Conservation (phyloP, 1,140 invertebrate genomes). For the Trichonephila clavata region DNA sequence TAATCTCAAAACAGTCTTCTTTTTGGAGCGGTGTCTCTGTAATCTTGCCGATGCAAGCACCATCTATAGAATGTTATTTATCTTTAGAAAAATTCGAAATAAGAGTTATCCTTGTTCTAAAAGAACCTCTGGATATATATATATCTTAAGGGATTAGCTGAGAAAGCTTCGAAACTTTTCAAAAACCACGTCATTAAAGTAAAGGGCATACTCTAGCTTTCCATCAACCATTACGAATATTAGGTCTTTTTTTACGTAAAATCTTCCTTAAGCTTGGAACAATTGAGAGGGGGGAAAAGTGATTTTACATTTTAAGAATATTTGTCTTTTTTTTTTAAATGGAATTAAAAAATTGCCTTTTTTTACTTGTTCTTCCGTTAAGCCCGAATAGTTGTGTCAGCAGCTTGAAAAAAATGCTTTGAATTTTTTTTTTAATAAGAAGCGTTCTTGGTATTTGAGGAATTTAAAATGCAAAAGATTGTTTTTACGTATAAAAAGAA, state of each 20-base stretch:
- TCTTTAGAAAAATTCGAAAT: not conserved
- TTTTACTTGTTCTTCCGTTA: not conserved
- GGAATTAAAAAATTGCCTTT: too few species aligned
- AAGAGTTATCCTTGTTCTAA: not conserved
- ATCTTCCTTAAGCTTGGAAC: not conserved
- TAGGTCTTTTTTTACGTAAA: not conserved
- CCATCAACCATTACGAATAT: not conserved
- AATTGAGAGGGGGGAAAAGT: not conserved
- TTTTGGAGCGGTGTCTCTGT: conserved; percentile 34
- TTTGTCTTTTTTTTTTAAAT: not conserved
- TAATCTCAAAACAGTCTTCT: conserved; percentile 2
- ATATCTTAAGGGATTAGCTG: conserved; percentile 26
- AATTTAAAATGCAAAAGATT: not conserved
- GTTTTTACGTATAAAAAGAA: too few species aligned
- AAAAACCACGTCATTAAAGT: conserved; percentile 34
- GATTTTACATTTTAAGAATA: conserved; percentile 13
- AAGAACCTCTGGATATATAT: not conserved
- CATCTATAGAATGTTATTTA: conserved; percentile 45
- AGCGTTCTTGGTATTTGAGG: not conserved
- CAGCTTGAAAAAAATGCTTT: not conserved
- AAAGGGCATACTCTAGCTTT: not conserved
- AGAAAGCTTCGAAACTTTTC: conserved; percentile 18
- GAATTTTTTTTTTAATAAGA: not conserved
- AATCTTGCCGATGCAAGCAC: conserved; percentile 56
- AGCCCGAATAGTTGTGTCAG: not conserved